Evolutionary conservation across 2,113 vertebrate genomes (phyloP), one percentile per base, ranked within the genome.

Genomic region (Tachuris rubrigastra): DNA sequence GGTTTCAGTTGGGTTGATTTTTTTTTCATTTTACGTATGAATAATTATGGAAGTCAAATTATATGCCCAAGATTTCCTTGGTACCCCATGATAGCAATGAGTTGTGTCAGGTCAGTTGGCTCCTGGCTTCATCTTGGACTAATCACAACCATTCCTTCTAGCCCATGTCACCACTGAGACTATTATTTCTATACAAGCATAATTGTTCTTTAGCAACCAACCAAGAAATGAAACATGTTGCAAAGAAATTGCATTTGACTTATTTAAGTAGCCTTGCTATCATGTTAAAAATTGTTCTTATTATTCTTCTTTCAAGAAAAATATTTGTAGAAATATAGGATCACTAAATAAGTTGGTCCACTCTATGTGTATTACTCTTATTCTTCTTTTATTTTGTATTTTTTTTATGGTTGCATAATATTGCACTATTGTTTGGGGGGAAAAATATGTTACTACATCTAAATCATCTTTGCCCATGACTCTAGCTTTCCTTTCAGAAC

Each of bases 401-500:
- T 83, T 81, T 82, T 91, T 89, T 78, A 23, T 49, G 52, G 87
- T 97, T 96, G 65, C 55, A 75, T 96, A 95, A 87, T 15, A 28
- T 30, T 44, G 28, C 83, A 60, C 66, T 95, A 92, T 73, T 95
- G 62, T 39, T 94, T 96, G 35, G 80, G 95, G 84, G 89, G 76
- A 62, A 76, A 86, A 87, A 95, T 97, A 60, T 97, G 82, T 80
- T 97, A 74, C 86, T 96, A 89, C 39, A 31, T 90, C 58, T 68
- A 87, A 86, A 76, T 77, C 74, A 49, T 93, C 60, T 63, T 85
- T 17, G 13, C 89, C 41, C 20, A 74, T 89, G 68, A 69, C 95
- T 85, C 93, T 85, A 96, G 82, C 67, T 95, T 85, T 87, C 73
- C 82, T 94, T 96, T 97, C 47, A 39, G 89, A 96, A 75, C 39